Conservation (phyloP, 2,113 vertebrate genomes). For the Coregonus clupeaformis region DNA sequence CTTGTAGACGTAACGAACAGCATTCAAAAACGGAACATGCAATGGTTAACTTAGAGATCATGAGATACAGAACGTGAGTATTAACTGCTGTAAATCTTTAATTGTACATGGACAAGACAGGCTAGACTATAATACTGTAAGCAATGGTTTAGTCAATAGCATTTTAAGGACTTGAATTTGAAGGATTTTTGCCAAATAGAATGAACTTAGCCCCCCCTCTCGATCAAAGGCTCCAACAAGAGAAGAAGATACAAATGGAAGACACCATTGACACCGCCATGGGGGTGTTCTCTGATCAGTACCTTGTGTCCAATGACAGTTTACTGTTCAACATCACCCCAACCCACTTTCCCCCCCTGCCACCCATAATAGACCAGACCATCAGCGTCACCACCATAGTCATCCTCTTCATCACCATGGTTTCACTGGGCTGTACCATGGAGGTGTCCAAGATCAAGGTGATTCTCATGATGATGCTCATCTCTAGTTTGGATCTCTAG, state of each 20-base stretch:
- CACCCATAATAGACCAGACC: conserved; percentile 46
- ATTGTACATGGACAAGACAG: too few relatives aligned
- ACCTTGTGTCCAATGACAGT: conserved; percentile 14
- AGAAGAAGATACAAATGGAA: conserved; percentile 29
- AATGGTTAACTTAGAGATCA: too few relatives aligned
- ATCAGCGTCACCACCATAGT: conserved; percentile 54
- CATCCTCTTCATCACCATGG: conserved; percentile 63
- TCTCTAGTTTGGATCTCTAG: neutral
- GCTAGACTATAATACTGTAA: too few relatives aligned
- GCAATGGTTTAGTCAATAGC: too few relatives aligned
- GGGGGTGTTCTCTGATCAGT: neutral
- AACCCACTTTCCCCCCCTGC: conserved; percentile 23
- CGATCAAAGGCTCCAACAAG: neutral
- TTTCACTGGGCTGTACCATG: conserved; percentile 82
- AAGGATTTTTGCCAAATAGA: too few relatives aligned
- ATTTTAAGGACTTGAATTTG: too few relatives aligned
- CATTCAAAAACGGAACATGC: neutral
- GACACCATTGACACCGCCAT: conserved; percentile 4
- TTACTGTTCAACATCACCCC: conserved; percentile 25
- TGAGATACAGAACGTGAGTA: too few relatives aligned
- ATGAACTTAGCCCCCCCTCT: neutral
- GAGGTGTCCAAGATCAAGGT: conserved; percentile 79
- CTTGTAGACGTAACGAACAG: neutral
- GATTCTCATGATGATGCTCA: neutral
- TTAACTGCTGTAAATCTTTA: too few relatives aligned